Evolutionary conservation across 2,888 invertebrate genomes (phyloP), one percentile per base, ranked within the genome.

Genomic region (Scaeva pyrastri): DNA sequence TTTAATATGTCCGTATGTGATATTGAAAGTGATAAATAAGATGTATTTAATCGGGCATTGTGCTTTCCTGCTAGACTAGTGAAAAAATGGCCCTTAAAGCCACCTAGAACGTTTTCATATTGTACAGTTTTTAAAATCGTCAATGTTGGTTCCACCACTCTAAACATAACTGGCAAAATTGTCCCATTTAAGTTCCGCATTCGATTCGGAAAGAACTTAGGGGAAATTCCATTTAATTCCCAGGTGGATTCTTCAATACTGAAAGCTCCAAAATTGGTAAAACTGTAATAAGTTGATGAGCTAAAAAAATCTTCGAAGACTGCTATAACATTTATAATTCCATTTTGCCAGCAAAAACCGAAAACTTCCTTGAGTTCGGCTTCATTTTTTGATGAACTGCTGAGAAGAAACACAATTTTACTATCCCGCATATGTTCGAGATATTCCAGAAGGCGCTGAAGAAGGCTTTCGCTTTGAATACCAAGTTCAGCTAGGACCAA

Each of bases 21-120:
- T 0, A 89, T 66, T 0, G 90, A 89, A 0, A 78, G 52, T 26
- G n/a, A 31, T 1, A 39, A 5, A 2, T 87, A 72, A 1, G 71
- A 72, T 2, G 86, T 78, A 19, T 85, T 52, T 1, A 90, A 52
- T 0, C 5, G 73, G 8, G 88, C 90, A 19, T 91, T 91, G 64
- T 87, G 89, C 39, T 89, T 90, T 10, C 88, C 79, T 10, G 89
- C 88, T 64, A 91, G 90, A n/a, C 75, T 88, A 0, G 21, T 39
- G 62, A 91, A 87, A 4, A 90, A 89, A 43, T 91, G 90, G 0
- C 90, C 91, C 2, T 89, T 82, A 4, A 88, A 88, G 1, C 91
- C 91, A 0, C 88, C 88, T 6, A 90, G 83, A 0, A 88, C 52
- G 7, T 8, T 39, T 7, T 6, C 62, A 16, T 11, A 8, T 6